Percentiles rank a stretch among this genome's conserved stretches.
Evolutionary conservation across 1,140 invertebrate genomes (phyloP).

Genomic region (Aricia agestis): DNA sequence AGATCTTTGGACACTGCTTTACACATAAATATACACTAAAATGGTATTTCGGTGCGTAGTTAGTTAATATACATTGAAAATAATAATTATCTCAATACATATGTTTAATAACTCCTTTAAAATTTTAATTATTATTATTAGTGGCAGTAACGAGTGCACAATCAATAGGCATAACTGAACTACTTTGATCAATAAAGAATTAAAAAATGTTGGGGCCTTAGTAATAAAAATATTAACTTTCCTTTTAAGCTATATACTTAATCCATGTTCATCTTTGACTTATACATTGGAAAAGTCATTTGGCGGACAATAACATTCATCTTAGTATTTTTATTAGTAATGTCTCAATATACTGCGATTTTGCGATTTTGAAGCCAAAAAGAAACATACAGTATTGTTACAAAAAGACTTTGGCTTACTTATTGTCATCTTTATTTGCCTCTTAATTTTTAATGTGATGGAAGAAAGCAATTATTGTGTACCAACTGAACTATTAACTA

Average conservation of each 20-base stretch:
- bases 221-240: no score
- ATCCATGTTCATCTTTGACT: not conserved
- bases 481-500: not conserved
- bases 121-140: not conserved
- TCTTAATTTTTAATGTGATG: not conserved
- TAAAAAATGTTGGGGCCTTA: no score
- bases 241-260: no score
- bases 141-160: not conserved
- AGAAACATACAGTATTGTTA: not conserved
- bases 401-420: not conserved
- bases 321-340: no score
- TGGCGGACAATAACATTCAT: no score
- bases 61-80: constrained; percentile 28
- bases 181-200: not conserved
- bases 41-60: constrained; percentile 31
- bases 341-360: no score
- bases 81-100: not conserved
- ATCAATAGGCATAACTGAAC: not conserved
- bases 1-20: constrained; percentile 8
- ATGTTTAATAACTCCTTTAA: not conserved
- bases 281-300: not conserved
- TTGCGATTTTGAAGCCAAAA: no score
- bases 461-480: not conserved
- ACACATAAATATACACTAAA: constrained; percentile 4
- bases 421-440: not conserved